phyloP scores from a whole-genome alignment of 2,113 vertebrate species.

The Eulacestoma nigropectus region DNA sequence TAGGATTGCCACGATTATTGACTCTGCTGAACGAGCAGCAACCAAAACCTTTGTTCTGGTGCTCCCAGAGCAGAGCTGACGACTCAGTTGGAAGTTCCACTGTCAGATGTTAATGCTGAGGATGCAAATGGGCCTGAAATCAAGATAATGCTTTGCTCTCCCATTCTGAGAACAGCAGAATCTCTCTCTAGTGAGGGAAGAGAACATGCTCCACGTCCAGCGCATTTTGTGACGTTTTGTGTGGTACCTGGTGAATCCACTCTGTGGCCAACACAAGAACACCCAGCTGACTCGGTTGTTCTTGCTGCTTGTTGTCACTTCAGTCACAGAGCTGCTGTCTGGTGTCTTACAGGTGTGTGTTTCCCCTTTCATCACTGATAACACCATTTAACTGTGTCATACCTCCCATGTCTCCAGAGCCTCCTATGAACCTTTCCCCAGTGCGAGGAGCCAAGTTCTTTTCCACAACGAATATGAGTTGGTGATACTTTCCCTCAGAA shows the following conservation, averaged over 20 bases:
- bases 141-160: not conserved
- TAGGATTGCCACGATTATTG: not conserved
- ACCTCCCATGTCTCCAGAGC: not conserved
- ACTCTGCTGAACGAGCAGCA: not conserved
- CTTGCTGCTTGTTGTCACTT: not conserved
- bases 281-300: not conserved
- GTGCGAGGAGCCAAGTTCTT: not conserved
- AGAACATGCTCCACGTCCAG: not conserved
- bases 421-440: not conserved
- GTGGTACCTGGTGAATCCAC: not conserved
- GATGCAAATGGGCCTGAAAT: not conserved
- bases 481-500: not conserved
- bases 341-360: not conserved
- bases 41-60: not conserved
- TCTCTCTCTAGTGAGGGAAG: not conserved
- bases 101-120: not conserved
- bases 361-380: not conserved
- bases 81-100: not conserved
- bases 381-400: not conserved
- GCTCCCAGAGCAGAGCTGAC: not conserved
- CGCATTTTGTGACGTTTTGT: accelerated
- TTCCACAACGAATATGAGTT: not conserved
- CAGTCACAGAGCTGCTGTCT: not conserved
- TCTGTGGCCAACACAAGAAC: not conserved
- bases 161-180: not conserved